A percentile compares a stretch with the other conserved stretches of the same genome.
Evolutionary conservation across 2,888 invertebrate genomes (phyloP).

Genomic region (Aspidapion aeneum): DNA sequence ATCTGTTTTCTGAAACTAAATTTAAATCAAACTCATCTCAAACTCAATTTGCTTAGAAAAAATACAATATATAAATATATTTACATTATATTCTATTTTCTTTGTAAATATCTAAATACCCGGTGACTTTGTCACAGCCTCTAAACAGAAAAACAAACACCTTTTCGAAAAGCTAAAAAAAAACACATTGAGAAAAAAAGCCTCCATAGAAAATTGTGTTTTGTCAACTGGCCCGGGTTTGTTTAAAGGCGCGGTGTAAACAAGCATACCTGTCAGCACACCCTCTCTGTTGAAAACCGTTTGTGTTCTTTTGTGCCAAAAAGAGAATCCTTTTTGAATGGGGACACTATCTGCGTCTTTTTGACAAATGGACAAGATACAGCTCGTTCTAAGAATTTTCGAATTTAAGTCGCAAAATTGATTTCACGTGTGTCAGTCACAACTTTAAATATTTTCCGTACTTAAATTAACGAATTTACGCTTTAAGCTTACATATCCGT

Average conservation of each 20-base stretch:
- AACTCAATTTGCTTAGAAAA: no score
- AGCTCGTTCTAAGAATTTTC: not conserved
- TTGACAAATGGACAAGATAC: not conserved
- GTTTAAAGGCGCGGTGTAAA: slow-evolving; percentile 23
- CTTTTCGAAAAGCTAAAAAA: slow-evolving; percentile 1
- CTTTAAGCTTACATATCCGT: no score
- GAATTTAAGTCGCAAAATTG: not conserved
- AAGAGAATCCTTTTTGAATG: not conserved
- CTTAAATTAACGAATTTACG: no score
- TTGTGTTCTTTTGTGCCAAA: not conserved
- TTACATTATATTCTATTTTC: no score
- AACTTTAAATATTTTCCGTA: not conserved
- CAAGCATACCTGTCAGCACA: slow-evolving; percentile 25
- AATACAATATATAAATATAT: no score
- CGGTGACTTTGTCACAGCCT: not conserved
- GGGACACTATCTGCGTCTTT: not conserved
- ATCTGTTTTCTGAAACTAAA: no score
- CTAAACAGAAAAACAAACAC: not conserved
- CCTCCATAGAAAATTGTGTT: slow-evolving; percentile 17
- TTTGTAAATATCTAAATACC: no score
- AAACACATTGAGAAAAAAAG: slow-evolving; percentile 15
- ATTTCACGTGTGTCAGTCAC: slow-evolving; percentile 2
- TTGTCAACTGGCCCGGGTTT: slow-evolving; percentile 18
- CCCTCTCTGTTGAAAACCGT: not conserved
- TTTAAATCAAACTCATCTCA: no score